These are phyloP conservation scores for Callipepla squamata DNA, from an alignment of 2,113 vertebrate genomes.

Conservation along the genomic window DNA sequence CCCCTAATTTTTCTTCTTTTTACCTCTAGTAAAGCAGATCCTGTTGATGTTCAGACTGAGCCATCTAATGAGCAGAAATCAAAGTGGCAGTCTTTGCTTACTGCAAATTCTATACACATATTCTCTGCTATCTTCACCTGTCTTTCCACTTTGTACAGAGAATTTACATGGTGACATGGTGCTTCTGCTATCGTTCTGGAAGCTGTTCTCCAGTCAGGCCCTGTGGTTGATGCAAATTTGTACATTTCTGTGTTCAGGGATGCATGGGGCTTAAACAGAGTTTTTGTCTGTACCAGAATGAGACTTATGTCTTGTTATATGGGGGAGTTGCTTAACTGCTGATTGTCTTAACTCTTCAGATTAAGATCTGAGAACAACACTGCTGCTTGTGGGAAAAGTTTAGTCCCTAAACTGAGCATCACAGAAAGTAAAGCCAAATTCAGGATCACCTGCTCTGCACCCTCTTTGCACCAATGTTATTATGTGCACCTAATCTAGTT, in stretches of 20 bases:
- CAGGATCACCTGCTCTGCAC: background rate
- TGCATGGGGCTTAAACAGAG: background rate
- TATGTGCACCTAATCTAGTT: background rate
- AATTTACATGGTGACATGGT: background rate
- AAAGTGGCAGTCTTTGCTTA: background rate
- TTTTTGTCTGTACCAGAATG: background rate
- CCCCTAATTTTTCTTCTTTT: background rate
- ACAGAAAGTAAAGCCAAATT: background rate
- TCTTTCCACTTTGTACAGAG: background rate
- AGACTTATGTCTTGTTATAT: background rate
- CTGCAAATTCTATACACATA: background rate
- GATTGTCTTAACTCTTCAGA: background rate
- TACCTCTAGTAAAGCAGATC: background rate
- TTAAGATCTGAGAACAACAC: background rate
- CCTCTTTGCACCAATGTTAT: background rate
- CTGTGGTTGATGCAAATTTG: background rate
- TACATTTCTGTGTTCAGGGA: background rate
- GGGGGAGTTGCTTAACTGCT: background rate
- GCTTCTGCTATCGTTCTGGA: background rate
- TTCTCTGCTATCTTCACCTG: background rate
- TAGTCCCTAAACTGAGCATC: background rate
- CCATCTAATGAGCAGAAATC: background rate
- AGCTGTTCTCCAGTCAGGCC: background rate
- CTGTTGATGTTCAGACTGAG: background rate
- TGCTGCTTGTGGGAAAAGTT: background rate